Conservation (phyloP, 2,888 invertebrate genomes). For the Lottia gigantea region DNA sequence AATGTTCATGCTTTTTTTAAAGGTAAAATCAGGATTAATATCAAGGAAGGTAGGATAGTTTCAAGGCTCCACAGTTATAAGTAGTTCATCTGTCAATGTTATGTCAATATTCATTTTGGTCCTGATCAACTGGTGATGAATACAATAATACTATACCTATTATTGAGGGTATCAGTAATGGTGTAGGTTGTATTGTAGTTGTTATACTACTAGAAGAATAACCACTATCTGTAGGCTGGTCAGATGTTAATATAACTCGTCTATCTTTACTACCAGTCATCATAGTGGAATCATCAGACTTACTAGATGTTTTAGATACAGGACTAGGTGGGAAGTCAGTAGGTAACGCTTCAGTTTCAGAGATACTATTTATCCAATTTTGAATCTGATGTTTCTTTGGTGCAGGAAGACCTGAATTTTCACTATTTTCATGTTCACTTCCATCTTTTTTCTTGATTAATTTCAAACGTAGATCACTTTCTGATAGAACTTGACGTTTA, state of each 20-base stretch:
- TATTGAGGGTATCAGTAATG: too few species aligned
- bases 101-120: too few species aligned
- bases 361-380: constrained; percentile 2
- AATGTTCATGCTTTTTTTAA: too few species aligned
- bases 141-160: too few species aligned
- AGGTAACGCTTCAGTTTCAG: background rate
- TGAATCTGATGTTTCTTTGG: constrained; percentile 2
- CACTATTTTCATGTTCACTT: background rate
- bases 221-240: constrained; percentile 22
- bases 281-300: constrained; percentile 1
- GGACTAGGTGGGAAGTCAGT: background rate
- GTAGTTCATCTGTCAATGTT: too few species aligned
- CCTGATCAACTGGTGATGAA: too few species aligned
- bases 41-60: too few species aligned
- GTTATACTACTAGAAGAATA: constrained; percentile 15
- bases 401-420: background rate
- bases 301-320: background rate
- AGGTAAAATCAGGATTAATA: too few species aligned
- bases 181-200: too few species aligned
- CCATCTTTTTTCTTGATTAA: background rate
- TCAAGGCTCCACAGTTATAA: too few species aligned
- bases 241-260: constrained; percentile 16
- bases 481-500: background rate
- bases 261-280: constrained; percentile 16
- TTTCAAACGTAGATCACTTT: background rate